Evolutionary conservation across 1,140 invertebrate species (phyloP).

Genomic region (Nilaparvata lugens): DNA sequence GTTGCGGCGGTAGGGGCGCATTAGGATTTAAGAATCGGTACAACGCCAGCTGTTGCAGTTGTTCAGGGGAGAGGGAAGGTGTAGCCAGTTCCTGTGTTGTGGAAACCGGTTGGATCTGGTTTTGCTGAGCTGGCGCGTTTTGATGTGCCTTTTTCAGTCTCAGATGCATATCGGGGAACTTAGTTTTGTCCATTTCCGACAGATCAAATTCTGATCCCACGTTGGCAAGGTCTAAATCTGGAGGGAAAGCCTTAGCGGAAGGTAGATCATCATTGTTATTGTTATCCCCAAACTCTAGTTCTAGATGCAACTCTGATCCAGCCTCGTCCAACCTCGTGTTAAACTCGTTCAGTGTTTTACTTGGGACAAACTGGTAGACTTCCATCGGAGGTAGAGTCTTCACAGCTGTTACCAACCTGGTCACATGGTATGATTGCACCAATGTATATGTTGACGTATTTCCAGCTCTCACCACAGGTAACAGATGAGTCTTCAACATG

Average conservation of each 20-base stretch:
- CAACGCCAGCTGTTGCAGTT: constrained; percentile 62
- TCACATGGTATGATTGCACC: constrained; percentile 80
- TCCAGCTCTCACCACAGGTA: constrained; percentile 63
- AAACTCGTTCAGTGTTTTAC: constrained; percentile 80
- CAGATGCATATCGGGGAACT: constrained; percentile 39
- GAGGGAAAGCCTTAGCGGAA: constrained; percentile 42
- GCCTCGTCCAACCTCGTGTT: constrained; percentile 77
- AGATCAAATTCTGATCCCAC: constrained; percentile 58
- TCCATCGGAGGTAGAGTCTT: constrained; percentile 81
- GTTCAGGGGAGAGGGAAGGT: constrained; percentile 52
- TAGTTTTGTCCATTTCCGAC: constrained; percentile 54
- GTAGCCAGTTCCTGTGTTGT: constrained; percentile 29
- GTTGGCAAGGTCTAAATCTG: constrained; percentile 52
- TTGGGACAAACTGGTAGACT: constrained; percentile 75
- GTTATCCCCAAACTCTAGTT: constrained; percentile 74
- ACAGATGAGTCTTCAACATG: constrained; percentile 74
- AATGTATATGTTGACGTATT: constrained; percentile 66
- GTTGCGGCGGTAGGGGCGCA: constrained; percentile 46
- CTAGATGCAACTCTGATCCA: constrained; percentile 74
- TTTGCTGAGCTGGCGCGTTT: not conserved
- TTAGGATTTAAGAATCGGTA: constrained; percentile 60
- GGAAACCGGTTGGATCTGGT: not conserved
- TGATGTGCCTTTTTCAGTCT: constrained; percentile 47
- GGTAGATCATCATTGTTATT: constrained; percentile 51
- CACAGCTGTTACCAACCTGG: constrained; percentile 72